These are phyloP conservation scores for Oncorhynchus gorbuscha DNA, from an alignment of 2,113 vertebrate genomes.

Conservation along the genomic window DNA sequence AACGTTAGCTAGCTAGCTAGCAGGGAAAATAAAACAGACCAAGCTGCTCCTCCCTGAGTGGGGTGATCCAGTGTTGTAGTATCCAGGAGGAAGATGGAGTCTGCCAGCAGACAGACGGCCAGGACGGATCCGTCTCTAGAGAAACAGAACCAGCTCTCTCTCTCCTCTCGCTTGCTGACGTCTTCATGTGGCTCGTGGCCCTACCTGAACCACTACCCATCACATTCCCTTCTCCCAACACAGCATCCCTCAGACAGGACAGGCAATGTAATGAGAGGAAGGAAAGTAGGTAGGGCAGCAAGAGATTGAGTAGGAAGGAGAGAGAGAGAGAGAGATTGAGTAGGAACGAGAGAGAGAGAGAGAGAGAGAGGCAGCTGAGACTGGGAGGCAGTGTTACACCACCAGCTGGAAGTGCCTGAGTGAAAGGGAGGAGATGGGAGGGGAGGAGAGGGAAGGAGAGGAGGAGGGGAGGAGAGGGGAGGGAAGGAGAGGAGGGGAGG, in stretches of 20 bases:
- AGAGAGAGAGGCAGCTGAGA: not conserved
- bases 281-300: not conserved
- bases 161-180: not conserved
- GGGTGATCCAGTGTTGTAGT: not conserved
- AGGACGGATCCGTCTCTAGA: not conserved
- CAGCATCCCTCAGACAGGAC: not conserved
- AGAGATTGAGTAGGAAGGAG: not conserved
- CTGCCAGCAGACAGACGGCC: not conserved
- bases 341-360: too few relatives aligned
- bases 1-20: not conserved
- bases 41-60: not conserved
- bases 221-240: not conserved
- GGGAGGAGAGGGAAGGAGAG: slow-evolving; percentile 24
- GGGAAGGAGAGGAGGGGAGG: too few relatives aligned
- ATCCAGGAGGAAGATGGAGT: not conserved
- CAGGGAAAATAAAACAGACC: not conserved
- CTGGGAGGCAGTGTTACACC: not conserved
- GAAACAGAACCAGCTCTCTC: not conserved
- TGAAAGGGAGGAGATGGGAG: slow-evolving; percentile 28
- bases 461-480: slow-evolving; percentile 6
- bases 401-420: not conserved
- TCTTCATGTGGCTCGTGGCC: slow-evolving; percentile 13
- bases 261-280: not conserved
- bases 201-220: slow-evolving; percentile 36
- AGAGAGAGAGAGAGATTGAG: not conserved